Evolutionary conservation across 2,113 vertebrate species (phyloP).

Genomic region (Forbesichthys agassizii): DNA sequence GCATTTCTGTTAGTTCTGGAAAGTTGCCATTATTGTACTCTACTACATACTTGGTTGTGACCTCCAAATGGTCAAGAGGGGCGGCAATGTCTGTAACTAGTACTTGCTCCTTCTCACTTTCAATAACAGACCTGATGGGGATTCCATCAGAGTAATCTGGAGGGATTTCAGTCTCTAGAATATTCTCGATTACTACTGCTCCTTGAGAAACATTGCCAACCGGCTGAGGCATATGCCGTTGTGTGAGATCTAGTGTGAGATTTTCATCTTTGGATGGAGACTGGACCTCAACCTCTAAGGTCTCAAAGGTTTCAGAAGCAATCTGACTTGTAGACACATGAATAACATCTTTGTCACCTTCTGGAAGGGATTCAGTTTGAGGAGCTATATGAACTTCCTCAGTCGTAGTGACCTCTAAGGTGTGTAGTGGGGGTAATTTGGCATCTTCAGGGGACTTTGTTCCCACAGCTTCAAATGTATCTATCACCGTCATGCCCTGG

Average conservation of each 20-base stretch:
- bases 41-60: conserved; percentile 17
- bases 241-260: background rate
- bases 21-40: conserved; percentile 71
- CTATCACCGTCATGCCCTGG: conserved; percentile 3
- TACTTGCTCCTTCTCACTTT: conserved; percentile 18
- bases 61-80: background rate
- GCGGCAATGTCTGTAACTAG: conserved; percentile 37
- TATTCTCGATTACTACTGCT: background rate
- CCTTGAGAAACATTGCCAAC: background rate
- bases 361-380: background rate
- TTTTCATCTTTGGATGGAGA: background rate
- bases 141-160: background rate
- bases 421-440: background rate
- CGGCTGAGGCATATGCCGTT: background rate
- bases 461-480: background rate
- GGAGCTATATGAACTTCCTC: background rate
- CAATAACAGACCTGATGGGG: background rate
- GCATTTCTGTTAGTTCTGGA: conserved; percentile 15
- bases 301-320: background rate
- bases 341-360: background rate
- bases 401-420: background rate
- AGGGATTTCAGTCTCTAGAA: background rate
- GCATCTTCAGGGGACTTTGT: background rate
- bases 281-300: conserved; percentile 6
- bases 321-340: conserved; percentile 17